phyloP scores from a whole-genome alignment of 2,888 invertebrate species.

The Odontothrips loti region DNA sequence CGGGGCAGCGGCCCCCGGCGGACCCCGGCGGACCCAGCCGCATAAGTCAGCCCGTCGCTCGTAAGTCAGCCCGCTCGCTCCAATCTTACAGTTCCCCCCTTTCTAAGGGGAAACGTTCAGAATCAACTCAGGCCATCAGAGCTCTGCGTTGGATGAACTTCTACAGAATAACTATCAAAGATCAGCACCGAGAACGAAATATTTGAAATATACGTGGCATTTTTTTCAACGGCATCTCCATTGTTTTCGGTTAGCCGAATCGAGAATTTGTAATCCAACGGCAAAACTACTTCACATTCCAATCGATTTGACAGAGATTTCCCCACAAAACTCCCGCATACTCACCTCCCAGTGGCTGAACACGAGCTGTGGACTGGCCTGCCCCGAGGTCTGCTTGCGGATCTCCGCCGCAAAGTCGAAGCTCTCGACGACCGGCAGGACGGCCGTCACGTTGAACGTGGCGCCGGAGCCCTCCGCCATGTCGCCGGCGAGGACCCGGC shows the following conservation, averaged over 20 bases:
- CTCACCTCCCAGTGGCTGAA: conserved; percentile 98
- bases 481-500: conserved; percentile 84
- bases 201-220: too few species aligned
- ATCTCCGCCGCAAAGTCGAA: conserved; percentile 93
- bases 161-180: too few species aligned
- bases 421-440: conserved; percentile 94
- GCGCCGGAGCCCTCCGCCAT: conserved; percentile 84
- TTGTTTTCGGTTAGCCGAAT: too few species aligned
- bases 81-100: background rate
- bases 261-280: too few species aligned
- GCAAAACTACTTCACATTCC: too few species aligned
- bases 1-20: conserved; percentile 27
- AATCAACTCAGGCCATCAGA: too few species aligned
- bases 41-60: background rate
- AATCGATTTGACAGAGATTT: too few species aligned
- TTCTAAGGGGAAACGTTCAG: too few species aligned
- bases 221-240: too few species aligned
- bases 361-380: conserved; percentile 90
- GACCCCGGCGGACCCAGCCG: background rate
- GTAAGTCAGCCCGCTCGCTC: background rate
- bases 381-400: conserved; percentile 90
- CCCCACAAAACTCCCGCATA: background rate
- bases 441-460: conserved; percentile 80
- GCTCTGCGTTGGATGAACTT: too few species aligned
- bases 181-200: too few species aligned